Base-by-base conservation (phyloP, 2,113 vertebrate species). In the Oreochromis spilurus region DNA sequence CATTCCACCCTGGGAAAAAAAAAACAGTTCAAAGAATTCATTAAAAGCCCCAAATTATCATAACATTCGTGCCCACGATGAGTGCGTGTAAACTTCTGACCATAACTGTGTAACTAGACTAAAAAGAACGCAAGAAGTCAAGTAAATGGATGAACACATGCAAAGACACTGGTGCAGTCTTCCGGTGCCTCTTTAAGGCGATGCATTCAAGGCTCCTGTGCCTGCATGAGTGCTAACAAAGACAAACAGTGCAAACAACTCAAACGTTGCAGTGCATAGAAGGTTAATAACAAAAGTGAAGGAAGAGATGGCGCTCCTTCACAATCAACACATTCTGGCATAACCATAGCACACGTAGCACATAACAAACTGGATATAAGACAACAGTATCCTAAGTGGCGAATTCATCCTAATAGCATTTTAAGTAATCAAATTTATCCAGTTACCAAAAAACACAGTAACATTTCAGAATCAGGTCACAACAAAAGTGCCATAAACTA, bases 261-360 rank as follows among this genome's bases (percentile, higher is more conserved):
- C 87, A 84, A 91, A 83, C 65, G 82, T 84, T 84, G 91, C 85
- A 92, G 94, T 96, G 96, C 96, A 96, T 97, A 96, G 95, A 92
- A 89, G 84, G 86, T 91, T 90, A 88, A 92, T 75, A 83, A 92
- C 79, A 86, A 87, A 78, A 14, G 45, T 26, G 12, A 34, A 57
- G 81, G 7, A 21, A 57, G 80, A 85, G 52, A 85, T 19, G 78
- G 87, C 55, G 83, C 77, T 83, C 78, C 86, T 83, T 48, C 21
- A 52, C 62, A 52, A 82, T 14, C 19, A 55, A 83, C 24, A 19
- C 4, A 19, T 38, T 53, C 29, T 58, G 52, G 75, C 77, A 50
- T n/a, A 16, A 54, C 54, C 38, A 26, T 52, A 52, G 53, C 10
- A 55, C 2, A 4, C 3, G 36, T 3, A 53, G 34, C n/a, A 54